Evolutionary conservation across 2,888 invertebrate genomes (phyloP).

Genomic region (Sylvicola fuscatus): DNA sequence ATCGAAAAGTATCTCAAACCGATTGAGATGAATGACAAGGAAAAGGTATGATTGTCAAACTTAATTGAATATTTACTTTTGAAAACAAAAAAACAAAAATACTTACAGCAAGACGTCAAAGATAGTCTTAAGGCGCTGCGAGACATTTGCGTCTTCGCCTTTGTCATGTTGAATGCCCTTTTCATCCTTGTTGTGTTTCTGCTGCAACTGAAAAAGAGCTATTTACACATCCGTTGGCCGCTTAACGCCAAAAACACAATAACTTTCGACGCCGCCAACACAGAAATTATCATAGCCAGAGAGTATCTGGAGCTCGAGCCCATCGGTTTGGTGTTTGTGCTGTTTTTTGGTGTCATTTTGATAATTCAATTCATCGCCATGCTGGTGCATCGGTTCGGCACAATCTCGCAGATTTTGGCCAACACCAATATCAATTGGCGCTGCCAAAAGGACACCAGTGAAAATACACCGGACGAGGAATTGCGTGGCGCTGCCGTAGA

Average conservation of each 20-base stretch:
- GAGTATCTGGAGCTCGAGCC: conserved; percentile 46
- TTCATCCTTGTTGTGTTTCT: conserved; percentile 55
- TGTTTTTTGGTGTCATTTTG: conserved; percentile 47
- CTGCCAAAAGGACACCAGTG: too few relatives aligned
- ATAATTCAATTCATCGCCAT: conserved; percentile 52
- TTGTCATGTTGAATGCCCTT: conserved; percentile 59
- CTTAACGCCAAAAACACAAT: conserved; percentile 33
- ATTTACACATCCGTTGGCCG: conserved; percentile 46
- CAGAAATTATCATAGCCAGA: conserved; percentile 30
- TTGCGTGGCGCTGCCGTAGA: conserved; percentile 12
- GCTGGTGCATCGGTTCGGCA: conserved; percentile 55
- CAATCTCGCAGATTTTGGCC: conserved; percentile 51
- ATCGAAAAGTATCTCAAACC: conserved; percentile 58
- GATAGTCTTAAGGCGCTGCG: conserved; percentile 29
- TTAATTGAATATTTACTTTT: too few relatives aligned
- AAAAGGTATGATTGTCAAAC: conserved; percentile 30
- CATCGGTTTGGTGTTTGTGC: conserved; percentile 51
- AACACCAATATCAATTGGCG: conserved; percentile 36
- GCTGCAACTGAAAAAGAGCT: conserved; percentile 49
- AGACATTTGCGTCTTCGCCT: conserved; percentile 44
- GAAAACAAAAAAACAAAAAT: too few relatives aligned
- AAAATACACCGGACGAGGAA: too few relatives aligned
- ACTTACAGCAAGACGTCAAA: too few relatives aligned
- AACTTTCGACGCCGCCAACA: conserved; percentile 23
- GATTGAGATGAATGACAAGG: conserved; percentile 39